Evolutionary conservation across 2,113 vertebrate genomes (phyloP), one percentile per base, ranked within the genome.

Genomic region (Edolisoma coerulescens): DNA sequence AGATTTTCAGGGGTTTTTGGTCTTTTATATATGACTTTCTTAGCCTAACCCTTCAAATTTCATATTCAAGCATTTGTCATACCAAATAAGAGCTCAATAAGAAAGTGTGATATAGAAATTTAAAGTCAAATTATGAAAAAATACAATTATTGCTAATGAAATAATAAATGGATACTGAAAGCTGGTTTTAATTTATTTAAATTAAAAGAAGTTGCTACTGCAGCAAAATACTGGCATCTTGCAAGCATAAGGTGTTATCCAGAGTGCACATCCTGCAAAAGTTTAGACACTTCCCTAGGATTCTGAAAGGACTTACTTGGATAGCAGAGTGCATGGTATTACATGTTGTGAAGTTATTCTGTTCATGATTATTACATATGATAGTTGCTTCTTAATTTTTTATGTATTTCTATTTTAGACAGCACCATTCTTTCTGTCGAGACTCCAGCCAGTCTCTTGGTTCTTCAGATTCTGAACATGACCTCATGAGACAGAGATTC

Each of bases 401-500:
- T 16, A 71, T 89, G 41, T 52, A 49, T 95, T 54, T 81, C 83
- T 96, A 3, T 95, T 96, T 90, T 96, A 99, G 99, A 94, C 97
- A 98, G 39, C 98, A 98, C 11, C 63, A 75, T 20, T 89, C 97
- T 85, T 56, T 96, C 37, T 97, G 83, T 83, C 97, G 56, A 77
- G 98, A 99, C 37, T 97, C 96, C 26, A 96, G 95, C 84, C 94
- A 98, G 53, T 98, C 98, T 73, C 70, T 96, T 95, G 99, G 98
- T 96, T 99, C 99, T 32, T 98, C 98, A 78, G 87, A 97, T 91
- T 99, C 99, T 57, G 98, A 98, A 44, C 95, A 30, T 56, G 99
- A 99, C 39, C 41, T 96, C 47, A 85, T 98, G 96, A 98, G 99
- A 63, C 99, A 99, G 97, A 98, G 98, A 27, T 99, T 98, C 94